Evolutionary conservation across 1,140 invertebrate species (phyloP), one percentile per base, ranked within the genome.

Genomic region (Drosophila tristis): DNA sequence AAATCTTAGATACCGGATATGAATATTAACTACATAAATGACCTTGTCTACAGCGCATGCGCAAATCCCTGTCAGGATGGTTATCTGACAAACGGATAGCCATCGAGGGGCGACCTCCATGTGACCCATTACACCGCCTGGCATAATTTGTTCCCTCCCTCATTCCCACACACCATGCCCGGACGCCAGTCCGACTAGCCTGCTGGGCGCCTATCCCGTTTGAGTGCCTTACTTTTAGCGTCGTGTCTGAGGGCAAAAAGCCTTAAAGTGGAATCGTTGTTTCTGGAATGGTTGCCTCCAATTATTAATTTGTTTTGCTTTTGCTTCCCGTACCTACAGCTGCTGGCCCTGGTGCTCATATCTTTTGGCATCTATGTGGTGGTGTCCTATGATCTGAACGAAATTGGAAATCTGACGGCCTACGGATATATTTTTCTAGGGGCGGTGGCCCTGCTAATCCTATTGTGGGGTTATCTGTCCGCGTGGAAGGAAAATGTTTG

Each of bases 401-500:
- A 74, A 16, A 31, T 85, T 5, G 86, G 82, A 5, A 0, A 9
- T 0, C 2, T 44, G 6, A 29, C 62, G 2, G 67, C 82, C 23
- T 75, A 65, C 25, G 47, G 60, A 2, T 91, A 89, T 35, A 68
- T 85, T 29, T 66, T 23, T 9, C 16, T 91, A 13, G 90, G 90
- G 15, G 55, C 48, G 0, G 56, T 68, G 25, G 76, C 75, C 49
- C 43, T 91, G 1, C 1, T 90, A 8, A 42, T 91, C 7, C 49
- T 91, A 4, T 6, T 91, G 13, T 90, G 90, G 80, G 84, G 86
- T n/a, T 82, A 71, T 54, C 63, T 91, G 29, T 63, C 90, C n/a
- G 82, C 90, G 7, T 75, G 84, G 61, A 64, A 84, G 2, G 82
- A 89, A 53, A 74, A 89, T 70, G 90, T 91, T 9, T 91, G 90